Percentiles rank a stretch among this genome's conserved stretches.
These are phyloP conservation scores for Drosophila colorata DNA, from an alignment of 2,888 invertebrate genomes.

Conservation along the genomic window DNA sequence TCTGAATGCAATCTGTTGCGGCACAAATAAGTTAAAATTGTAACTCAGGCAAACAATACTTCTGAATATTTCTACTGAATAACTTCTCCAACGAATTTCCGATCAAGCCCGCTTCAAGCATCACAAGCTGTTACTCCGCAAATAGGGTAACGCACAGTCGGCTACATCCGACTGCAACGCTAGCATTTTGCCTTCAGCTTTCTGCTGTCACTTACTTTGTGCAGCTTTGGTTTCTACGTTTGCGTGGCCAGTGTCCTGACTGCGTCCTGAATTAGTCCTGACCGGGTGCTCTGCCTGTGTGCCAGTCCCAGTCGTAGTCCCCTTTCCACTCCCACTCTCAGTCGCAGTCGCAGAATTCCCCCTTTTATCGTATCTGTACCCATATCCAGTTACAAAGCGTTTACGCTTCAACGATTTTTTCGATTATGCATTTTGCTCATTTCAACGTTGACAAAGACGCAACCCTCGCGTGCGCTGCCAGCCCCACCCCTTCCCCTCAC, in stretches of 20 bases:
- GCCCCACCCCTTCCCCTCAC: neutral
- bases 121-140: neutral
- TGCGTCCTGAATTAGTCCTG: constrained; percentile 10
- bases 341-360: constrained; percentile 3
- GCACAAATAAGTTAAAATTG: too few relatives aligned
- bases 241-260: constrained; percentile 16
- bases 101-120: too few relatives aligned
- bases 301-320: too few relatives aligned
- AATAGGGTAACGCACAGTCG: neutral
- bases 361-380: constrained; percentile 44
- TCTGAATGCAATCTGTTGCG: too few relatives aligned
- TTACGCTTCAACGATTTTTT: constrained; percentile 78
- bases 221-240: constrained; percentile 32
- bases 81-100: too few relatives aligned
- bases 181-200: too few relatives aligned
- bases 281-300: constrained; percentile 24
- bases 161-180: neutral
- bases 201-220: constrained; percentile 37
- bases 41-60: too few relatives aligned
- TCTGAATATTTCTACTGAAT: too few relatives aligned
- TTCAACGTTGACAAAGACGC: constrained; percentile 71
- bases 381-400: constrained; percentile 80
- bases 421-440: constrained; percentile 78
- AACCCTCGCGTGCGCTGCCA: neutral
- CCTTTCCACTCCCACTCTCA: constrained; percentile 8